phyloP scores from a whole-genome alignment of 2,797 vertebrate species.

The Protonibea diacanthus region DNA sequence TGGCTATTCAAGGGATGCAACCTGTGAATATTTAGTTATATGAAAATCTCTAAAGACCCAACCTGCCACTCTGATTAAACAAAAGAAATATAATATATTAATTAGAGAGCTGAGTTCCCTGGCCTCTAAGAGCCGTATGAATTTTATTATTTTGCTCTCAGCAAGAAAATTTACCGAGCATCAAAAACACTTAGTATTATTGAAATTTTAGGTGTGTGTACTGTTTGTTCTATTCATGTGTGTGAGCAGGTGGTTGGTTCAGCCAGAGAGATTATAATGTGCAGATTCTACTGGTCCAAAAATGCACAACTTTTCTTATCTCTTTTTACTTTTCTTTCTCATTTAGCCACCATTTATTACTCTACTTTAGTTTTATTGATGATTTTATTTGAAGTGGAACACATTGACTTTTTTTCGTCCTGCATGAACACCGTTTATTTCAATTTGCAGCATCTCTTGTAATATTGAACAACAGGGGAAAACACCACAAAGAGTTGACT shows the following conservation, averaged over 20 bases:
- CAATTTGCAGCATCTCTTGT: constrained; percentile 13
- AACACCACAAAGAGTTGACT: constrained; percentile 2
- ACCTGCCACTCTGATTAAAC: no score
- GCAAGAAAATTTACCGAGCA: neutral
- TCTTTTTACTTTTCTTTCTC: no score
- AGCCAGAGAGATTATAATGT: neutral
- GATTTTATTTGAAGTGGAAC: constrained; percentile 13
- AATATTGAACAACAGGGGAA: no score
- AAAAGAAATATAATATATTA: no score
- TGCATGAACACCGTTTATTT: constrained; percentile 6
- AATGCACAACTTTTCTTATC: neutral
- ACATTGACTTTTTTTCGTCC: constrained; percentile 6
- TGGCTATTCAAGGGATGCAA: no score
- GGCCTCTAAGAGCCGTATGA: no score
- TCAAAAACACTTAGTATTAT: neutral
- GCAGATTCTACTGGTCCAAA: neutral
- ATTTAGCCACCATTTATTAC: neutral
- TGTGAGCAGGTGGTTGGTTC: neutral
- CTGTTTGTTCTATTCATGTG: neutral
- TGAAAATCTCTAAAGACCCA: no score
- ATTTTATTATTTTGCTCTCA: no score
- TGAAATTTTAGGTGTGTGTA: no score
- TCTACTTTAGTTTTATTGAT: constrained; percentile 9
- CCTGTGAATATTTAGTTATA: no score
- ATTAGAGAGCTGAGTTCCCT: no score